These are phyloP conservation scores for Sebastes wilsoni DNA, from an alignment of 2,797 vertebrate species.

Conservation along the genomic window DNA sequence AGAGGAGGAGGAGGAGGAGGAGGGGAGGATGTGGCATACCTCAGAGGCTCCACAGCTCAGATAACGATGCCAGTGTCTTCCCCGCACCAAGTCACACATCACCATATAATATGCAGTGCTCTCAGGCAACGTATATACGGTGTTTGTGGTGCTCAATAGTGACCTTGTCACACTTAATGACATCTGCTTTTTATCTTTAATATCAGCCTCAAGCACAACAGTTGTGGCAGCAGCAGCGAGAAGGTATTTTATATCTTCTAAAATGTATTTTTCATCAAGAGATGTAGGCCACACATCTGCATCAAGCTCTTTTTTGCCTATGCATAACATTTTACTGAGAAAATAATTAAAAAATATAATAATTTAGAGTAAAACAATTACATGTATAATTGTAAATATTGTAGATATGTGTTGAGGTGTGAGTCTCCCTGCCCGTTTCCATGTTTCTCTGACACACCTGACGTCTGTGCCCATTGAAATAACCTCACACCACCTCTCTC, in stretches of 20 bases:
- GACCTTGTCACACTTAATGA: constrained; percentile 35
- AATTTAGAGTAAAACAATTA: not conserved
- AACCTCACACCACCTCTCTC: constrained; percentile 4
- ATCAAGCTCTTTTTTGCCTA: not conserved
- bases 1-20: not conserved
- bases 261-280: not conserved
- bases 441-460: not conserved
- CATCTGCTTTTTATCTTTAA: constrained; percentile 6
- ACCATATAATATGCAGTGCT: constrained; percentile 39
- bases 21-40: constrained; percentile 41
- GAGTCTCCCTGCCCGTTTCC: not conserved
- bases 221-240: not conserved
- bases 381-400: not conserved
- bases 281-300: not conserved
- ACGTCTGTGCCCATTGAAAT: not conserved
- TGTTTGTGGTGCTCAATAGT: constrained; percentile 5
- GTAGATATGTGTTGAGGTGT: not conserved
- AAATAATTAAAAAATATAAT: not conserved
- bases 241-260: not conserved
- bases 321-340: not conserved
- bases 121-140: not conserved
- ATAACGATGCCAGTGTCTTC: constrained; percentile 39
- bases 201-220: not conserved
- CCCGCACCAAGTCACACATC: constrained; percentile 49
- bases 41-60: constrained; percentile 45